Percentiles rank a stretch among this genome's conserved stretches.
Conservation (phyloP, 2,888 invertebrate genomes). For the Drosophila mimica region DNA sequence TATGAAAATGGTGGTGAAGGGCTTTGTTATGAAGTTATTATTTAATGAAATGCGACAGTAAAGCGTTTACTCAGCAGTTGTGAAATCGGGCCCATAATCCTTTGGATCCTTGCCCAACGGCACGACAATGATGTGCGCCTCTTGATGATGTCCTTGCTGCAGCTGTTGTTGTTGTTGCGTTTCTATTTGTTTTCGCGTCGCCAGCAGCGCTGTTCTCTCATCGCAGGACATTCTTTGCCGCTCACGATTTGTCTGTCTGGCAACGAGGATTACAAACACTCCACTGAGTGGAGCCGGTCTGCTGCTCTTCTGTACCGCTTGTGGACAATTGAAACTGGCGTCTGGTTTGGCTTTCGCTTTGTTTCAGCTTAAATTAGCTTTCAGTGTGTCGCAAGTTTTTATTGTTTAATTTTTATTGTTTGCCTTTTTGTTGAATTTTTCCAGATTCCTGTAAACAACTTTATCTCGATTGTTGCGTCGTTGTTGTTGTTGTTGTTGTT, state of each 20-base stretch:
- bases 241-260: slow-evolving; percentile 19
- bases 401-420: slow-evolving; percentile 61
- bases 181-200: slow-evolving; percentile 21
- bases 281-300: slow-evolving; percentile 13
- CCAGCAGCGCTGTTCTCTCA: slow-evolving; percentile 74
- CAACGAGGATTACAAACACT: slow-evolving; percentile 62
- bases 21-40: slow-evolving; percentile 64
- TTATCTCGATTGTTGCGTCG: slow-evolving; percentile 65
- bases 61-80: slow-evolving; percentile 79
- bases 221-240: slow-evolving; percentile 67
- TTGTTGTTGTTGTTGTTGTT: slow-evolving; percentile 26
- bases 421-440: slow-evolving; percentile 57
- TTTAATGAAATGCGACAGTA: slow-evolving; percentile 75
- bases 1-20: neutral
- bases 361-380: slow-evolving; percentile 75
- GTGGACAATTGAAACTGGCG: slow-evolving; percentile 60
- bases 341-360: slow-evolving; percentile 55
- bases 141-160: slow-evolving; percentile 49
- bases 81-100: slow-evolving; percentile 75
- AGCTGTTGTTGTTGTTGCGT: slow-evolving; percentile 30
- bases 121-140: slow-evolving; percentile 69
- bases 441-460: slow-evolving; percentile 81
- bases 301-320: slow-evolving; percentile 23
- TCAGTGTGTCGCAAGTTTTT: slow-evolving; percentile 41
- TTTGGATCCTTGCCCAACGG: slow-evolving; percentile 64